Base-by-base conservation (phyloP, 2,888 invertebrate genomes). In the Ochropacha duplaris region DNA sequence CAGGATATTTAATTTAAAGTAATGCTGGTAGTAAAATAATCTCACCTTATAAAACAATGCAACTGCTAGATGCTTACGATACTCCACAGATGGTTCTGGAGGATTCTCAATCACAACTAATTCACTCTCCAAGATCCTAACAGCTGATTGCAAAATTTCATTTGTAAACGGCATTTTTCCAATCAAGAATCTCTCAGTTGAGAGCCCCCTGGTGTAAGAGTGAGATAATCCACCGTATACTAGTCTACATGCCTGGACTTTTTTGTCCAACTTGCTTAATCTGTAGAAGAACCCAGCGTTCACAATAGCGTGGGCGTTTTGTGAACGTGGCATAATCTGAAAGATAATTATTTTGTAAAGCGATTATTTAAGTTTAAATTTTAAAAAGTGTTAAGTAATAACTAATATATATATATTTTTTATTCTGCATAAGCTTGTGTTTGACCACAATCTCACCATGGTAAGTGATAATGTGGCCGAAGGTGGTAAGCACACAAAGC, bases 231-330 rank as follows among this genome's bases (percentile, higher is more conserved):
- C 94, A 12, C 94, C 94, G 62, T 88, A 94, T 1, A 94, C 92
- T 19, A 95, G 87, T 51, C 83, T 80, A 2, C 94, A 94, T 16
- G 78, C 77, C 22, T 78, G 64, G 1, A 93, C 81, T 16, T 84
- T 82, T 62, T 86, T 63, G 60, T 79, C 49, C 9, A 44, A 9
- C 8, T 56, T 39, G 8, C 39, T 24, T 4, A 60, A 28, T 24
- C 55, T 93, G 56, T 95, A 93, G 0, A 95, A 78, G 73, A 96
- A 96, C 4, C 95, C 96, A 22, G 95, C 95, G 71, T 96, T 96
- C 0, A 97, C 95, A 54, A 95, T 94, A 0, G 96, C 96, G 72
- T 96, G 96, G 0, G 96, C 94, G 74, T 95, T 96, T 87, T 96
- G 96, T 0, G 95, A 93, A 61, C 96, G 87, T 0, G 95, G 94